Conservation (phyloP, 1,140 invertebrate genomes). For the Geopemphigus sp. region DNA sequence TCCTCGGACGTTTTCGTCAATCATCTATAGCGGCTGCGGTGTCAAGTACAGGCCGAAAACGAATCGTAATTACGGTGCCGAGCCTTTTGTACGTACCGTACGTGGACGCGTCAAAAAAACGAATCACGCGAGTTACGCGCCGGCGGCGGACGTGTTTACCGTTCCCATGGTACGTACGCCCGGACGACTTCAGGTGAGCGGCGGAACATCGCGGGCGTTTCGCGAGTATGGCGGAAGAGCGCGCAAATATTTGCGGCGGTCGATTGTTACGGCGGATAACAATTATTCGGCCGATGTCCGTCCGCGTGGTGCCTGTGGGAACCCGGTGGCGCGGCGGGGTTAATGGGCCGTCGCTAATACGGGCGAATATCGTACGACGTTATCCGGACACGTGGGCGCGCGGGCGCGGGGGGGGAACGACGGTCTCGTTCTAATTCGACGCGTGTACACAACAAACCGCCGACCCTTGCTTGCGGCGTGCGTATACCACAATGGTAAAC, state of each 20-base stretch:
- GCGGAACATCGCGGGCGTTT: no score
- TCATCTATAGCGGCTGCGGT: no score
- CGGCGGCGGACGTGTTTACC: not conserved
- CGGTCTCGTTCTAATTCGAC: slow-evolving; percentile 44
- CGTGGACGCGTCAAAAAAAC: not conserved
- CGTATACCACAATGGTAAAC: not conserved
- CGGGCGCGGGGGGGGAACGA: not conserved
- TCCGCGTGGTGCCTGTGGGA: slow-evolving; percentile 17
- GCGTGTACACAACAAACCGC: slow-evolving; percentile 30
- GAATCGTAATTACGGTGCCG: no score
- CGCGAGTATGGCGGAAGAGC: not conserved
- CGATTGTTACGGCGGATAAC: no score
- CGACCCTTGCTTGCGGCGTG: slow-evolving; percentile 5
- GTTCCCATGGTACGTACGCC: not conserved
- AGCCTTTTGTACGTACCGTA: not conserved
- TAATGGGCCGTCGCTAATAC: slow-evolving; percentile 45
- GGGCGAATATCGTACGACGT: not conserved
- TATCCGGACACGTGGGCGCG: no score
- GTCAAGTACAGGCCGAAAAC: no score
- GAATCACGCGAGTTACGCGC: not conserved
- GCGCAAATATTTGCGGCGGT: slow-evolving; percentile 17
- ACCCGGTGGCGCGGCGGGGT: slow-evolving; percentile 15
- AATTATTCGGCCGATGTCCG: not conserved
- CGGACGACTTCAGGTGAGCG: not conserved
- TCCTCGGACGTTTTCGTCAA: no score